These are phyloP conservation scores for Ypsolopha scabrella DNA, from an alignment of 2,888 invertebrate species.

Conservation along the genomic window DNA sequence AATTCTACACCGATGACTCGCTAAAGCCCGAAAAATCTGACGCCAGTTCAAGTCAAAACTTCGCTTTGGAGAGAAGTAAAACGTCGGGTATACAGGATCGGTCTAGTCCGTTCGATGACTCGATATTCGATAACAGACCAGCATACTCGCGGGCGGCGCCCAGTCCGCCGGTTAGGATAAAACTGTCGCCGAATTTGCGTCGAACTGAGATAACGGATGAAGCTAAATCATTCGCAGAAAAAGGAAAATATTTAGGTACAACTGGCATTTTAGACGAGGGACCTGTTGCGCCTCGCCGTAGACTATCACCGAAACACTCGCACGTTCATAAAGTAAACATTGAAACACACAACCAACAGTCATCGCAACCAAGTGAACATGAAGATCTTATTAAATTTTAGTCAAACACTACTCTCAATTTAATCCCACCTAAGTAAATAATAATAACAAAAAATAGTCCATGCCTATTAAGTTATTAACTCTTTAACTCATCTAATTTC, in stretches of 20 bases:
- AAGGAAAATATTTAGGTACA: constrained; percentile 34
- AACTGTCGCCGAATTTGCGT: constrained; percentile 37
- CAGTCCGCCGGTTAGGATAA: constrained; percentile 54
- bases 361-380: constrained; percentile 2
- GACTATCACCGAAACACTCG: constrained; percentile 38
- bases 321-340: neutral
- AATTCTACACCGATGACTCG: constrained; percentile 42
- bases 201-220: constrained; percentile 28
- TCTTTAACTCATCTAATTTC: too few species aligned
- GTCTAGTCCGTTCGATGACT: constrained; percentile 30
- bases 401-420: neutral
- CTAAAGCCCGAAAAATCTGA: constrained; percentile 16
- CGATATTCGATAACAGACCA: constrained; percentile 55
- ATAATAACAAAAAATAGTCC: too few species aligned
- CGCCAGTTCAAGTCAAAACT: constrained; percentile 23
- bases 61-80: constrained; percentile 50
- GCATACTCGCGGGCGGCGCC: constrained; percentile 52
- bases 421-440: constrained; percentile 9
- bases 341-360: neutral
- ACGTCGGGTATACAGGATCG: constrained; percentile 42
- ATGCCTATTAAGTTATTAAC: too few species aligned
- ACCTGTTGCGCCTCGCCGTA: constrained; percentile 50
- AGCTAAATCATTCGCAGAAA: constrained; percentile 30
- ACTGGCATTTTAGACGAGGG: constrained; percentile 43
- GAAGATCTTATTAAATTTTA: constrained; percentile 62